Evolutionary conservation across 2,888 invertebrate species (phyloP).

Genomic region (Brassicogethes aeneus): DNA sequence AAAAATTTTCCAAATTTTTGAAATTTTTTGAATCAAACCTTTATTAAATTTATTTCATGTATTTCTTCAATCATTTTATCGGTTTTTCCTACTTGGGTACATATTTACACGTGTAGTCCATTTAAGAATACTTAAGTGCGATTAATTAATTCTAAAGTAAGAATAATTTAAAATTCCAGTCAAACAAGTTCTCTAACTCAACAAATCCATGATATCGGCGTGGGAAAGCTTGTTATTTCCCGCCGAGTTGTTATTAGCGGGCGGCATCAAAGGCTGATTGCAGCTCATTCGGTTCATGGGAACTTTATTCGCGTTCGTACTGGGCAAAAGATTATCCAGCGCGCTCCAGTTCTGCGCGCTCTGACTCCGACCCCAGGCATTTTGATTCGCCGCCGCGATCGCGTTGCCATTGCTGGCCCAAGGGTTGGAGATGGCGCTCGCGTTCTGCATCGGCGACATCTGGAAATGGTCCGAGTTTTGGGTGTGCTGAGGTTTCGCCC

Average conservation of each 20-base stretch:
- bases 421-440: constrained; percentile 13
- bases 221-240: constrained; percentile 44
- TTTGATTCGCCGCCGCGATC: constrained; percentile 5
- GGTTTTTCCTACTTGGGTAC: too few relatives aligned
- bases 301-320: constrained; percentile 27
- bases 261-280: constrained; percentile 27
- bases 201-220: constrained; percentile 62
- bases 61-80: too few relatives aligned
- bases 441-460: constrained; percentile 21
- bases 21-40: too few relatives aligned
- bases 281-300: constrained; percentile 38
- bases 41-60: too few relatives aligned
- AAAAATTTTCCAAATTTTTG: too few relatives aligned
- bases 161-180: too few relatives aligned
- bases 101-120: too few relatives aligned
- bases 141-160: too few relatives aligned
- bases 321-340: constrained; percentile 47
- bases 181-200: too few relatives aligned
- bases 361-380: constrained; percentile 6
- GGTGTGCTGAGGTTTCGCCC: constrained; percentile 5
- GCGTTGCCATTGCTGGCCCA: constrained; percentile 16
- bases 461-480: constrained; percentile 6
- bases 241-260: constrained; percentile 8
- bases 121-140: too few relatives aligned
- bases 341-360: constrained; percentile 46